Percentiles rank a stretch among this genome's conserved stretches.
Evolutionary conservation across 2,113 vertebrate genomes (phyloP).

Genomic region (Nansenia antarctica): DNA sequence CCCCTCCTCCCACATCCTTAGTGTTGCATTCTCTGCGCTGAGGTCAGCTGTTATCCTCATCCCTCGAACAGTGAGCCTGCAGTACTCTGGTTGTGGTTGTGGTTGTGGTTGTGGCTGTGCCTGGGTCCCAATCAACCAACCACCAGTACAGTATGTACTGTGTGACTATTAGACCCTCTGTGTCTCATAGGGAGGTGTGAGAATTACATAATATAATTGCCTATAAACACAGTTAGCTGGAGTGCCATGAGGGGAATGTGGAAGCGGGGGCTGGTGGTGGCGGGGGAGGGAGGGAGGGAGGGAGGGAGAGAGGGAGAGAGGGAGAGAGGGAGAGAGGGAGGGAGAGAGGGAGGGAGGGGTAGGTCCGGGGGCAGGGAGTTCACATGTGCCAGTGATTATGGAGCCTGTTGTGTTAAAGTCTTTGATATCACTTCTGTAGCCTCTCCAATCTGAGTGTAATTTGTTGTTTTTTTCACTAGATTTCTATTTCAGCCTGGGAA

Average conservation of each 20-base stretch:
- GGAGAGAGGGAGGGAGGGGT: too few relatives aligned
- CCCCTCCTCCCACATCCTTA: slow-evolving; percentile 41
- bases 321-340: too few relatives aligned
- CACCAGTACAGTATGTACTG: slow-evolving; percentile 1
- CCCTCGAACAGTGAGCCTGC: slow-evolving; percentile 52
- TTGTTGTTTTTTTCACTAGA: slow-evolving; percentile 41
- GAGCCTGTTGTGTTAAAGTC: slow-evolving; percentile 15
- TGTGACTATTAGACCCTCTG: not conserved
- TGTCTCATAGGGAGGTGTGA: slow-evolving; percentile 2
- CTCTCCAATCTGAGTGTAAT: slow-evolving; percentile 24
- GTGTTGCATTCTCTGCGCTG: slow-evolving; percentile 52
- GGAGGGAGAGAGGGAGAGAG: too few relatives aligned
- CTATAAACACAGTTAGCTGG: not conserved
- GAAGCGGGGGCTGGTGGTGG: slow-evolving; percentile 19
- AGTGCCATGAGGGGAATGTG: slow-evolving; percentile 12
- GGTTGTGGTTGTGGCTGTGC: slow-evolving; percentile 68
- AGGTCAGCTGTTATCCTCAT: slow-evolving; percentile 64
- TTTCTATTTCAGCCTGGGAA: slow-evolving; percentile 4
- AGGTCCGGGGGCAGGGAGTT: too few relatives aligned
- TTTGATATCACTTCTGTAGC: slow-evolving; percentile 33
- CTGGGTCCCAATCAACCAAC: slow-evolving; percentile 40
- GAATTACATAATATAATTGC: not conserved
- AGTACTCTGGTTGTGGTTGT: too few relatives aligned
- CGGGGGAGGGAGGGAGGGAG: too few relatives aligned
- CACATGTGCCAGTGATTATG: slow-evolving; percentile 45